These are phyloP conservation scores for Poeciliopsis infans DNA, from an alignment of 2,797 vertebrate species.

Conservation along the genomic window DNA sequence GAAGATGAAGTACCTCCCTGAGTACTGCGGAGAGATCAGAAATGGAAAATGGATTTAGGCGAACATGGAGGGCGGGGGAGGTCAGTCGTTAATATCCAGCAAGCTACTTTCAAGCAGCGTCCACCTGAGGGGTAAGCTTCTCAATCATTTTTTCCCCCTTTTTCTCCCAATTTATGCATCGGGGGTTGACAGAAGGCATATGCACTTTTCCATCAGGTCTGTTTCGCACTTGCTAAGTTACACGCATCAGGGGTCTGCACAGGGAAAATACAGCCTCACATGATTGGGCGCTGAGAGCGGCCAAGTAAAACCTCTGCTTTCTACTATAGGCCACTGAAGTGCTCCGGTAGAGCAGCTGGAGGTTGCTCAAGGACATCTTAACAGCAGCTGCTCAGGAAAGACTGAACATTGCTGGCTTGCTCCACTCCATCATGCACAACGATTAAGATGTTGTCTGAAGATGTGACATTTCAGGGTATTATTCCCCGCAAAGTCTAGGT, in stretches of 20 bases:
- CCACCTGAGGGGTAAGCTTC: slow-evolving; percentile 28
- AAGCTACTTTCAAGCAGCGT: slow-evolving; percentile 46
- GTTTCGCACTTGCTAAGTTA: slow-evolving; percentile 32
- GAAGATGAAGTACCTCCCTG: slow-evolving; percentile 49
- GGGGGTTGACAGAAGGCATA: slow-evolving; percentile 26
- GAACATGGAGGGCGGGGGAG: slow-evolving; percentile 8
- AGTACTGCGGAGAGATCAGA: slow-evolving; percentile 45
- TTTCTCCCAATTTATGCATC: slow-evolving; percentile 18
- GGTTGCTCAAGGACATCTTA: slow-evolving; percentile 54
- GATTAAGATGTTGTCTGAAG: slow-evolving; percentile 49
- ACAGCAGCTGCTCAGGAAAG: slow-evolving; percentile 34
- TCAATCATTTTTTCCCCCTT: slow-evolving; percentile 18
- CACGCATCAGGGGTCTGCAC: slow-evolving; percentile 18
- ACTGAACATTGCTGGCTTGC: slow-evolving; percentile 22
- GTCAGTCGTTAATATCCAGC: slow-evolving; percentile 35
- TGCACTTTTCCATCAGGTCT: slow-evolving; percentile 31
- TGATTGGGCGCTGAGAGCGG: slow-evolving; percentile 6
- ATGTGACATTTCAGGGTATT: slow-evolving; percentile 40
- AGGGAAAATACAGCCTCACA: background rate
- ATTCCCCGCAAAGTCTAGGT: slow-evolving; percentile 36
- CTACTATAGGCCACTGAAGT: slow-evolving; percentile 5
- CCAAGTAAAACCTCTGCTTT: slow-evolving; percentile 23
- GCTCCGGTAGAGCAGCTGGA: slow-evolving; percentile 41
- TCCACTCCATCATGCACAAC: slow-evolving; percentile 20
- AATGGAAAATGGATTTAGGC: slow-evolving; percentile 59